Percentiles rank a stretch among this genome's conserved stretches.
These are phyloP conservation scores for Lasioglossum marginatum DNA, from an alignment of 2,888 invertebrate genomes.

Conservation along the genomic window DNA sequence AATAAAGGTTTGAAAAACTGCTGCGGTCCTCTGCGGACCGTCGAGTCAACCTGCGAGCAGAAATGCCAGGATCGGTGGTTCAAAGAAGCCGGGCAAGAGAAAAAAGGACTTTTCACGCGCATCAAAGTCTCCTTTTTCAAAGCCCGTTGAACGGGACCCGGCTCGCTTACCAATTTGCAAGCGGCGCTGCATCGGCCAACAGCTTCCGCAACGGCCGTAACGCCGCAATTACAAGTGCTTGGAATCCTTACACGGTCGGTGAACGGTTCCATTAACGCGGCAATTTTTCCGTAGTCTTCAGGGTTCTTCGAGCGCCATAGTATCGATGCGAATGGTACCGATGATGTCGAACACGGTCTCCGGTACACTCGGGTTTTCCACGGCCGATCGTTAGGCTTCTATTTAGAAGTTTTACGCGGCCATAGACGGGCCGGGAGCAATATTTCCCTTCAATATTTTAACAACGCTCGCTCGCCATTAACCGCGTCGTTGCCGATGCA, in stretches of 20 bases:
- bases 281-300: slow-evolving; percentile 12
- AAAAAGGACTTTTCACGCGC: neutral
- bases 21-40: neutral
- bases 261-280: slow-evolving; percentile 1
- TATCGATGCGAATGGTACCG: slow-evolving; percentile 10
- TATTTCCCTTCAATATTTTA: slow-evolving; percentile 68
- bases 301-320: neutral
- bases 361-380: slow-evolving; percentile 18
- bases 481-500: slow-evolving; percentile 9
- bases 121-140: neutral
- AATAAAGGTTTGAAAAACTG: neutral
- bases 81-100: neutral
- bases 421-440: slow-evolving; percentile 24
- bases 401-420: slow-evolving; percentile 40
- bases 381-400: slow-evolving; percentile 44
- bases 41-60: neutral
- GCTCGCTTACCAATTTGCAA: slow-evolving; percentile 9
- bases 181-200: neutral
- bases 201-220: slow-evolving; percentile 12
- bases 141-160: neutral
- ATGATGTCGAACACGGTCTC: slow-evolving; percentile 14
- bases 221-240: slow-evolving; percentile 30
- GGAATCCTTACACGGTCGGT: slow-evolving; percentile 22
- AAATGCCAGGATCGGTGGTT: neutral
- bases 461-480: slow-evolving; percentile 48